These are phyloP conservation scores for Drosophila lowei DNA, from an alignment of 1,140 invertebrate genomes.

Conservation along the genomic window DNA sequence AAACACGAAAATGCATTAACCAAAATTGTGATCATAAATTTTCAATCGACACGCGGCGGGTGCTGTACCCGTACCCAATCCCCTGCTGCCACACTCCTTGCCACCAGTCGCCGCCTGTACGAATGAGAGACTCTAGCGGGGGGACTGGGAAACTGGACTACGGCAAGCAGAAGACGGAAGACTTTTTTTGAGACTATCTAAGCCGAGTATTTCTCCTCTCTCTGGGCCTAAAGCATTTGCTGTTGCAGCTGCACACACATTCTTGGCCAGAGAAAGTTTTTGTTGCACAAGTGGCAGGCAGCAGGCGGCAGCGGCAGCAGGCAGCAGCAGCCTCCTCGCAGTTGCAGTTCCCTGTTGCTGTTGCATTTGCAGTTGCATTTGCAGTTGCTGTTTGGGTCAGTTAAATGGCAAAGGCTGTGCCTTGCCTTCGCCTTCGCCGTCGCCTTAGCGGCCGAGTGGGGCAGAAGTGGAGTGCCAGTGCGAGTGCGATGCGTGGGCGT, in stretches of 20 bases:
- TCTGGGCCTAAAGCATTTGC: constrained; percentile 30
- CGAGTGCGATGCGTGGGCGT: constrained; percentile 21
- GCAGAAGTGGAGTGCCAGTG: constrained; percentile 5
- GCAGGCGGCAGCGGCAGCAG: constrained; percentile 59
- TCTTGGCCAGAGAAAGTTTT: constrained; percentile 79
- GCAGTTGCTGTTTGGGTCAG: constrained; percentile 54
- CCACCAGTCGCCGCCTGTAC: constrained; percentile 31
- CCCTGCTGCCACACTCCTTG: background rate
- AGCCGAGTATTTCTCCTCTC: constrained; percentile 38
- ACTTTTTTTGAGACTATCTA: constrained; percentile 29
- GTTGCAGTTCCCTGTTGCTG: constrained; percentile 43
- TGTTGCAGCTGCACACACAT: constrained; percentile 75
- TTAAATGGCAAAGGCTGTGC: constrained; percentile 64
- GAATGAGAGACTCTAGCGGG: constrained; percentile 57
- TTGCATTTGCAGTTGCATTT: constrained; percentile 19
- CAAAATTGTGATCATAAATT: constrained; percentile 82
- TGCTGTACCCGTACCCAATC: constrained; percentile 51
- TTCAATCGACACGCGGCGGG: constrained; percentile 81
- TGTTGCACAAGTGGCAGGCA: constrained; percentile 48
- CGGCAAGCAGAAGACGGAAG: constrained; percentile 38
- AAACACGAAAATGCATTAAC: constrained; percentile 82
- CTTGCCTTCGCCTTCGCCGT: too few species aligned
- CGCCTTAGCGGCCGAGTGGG: background rate
- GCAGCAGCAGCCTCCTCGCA: constrained; percentile 49
- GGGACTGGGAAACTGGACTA: constrained; percentile 62